A percentile compares a stretch with the other conserved stretches of the same genome.
phyloP scores from a whole-genome alignment of 2,113 vertebrate genomes.

The Gymnobelideus leadbeateri region DNA sequence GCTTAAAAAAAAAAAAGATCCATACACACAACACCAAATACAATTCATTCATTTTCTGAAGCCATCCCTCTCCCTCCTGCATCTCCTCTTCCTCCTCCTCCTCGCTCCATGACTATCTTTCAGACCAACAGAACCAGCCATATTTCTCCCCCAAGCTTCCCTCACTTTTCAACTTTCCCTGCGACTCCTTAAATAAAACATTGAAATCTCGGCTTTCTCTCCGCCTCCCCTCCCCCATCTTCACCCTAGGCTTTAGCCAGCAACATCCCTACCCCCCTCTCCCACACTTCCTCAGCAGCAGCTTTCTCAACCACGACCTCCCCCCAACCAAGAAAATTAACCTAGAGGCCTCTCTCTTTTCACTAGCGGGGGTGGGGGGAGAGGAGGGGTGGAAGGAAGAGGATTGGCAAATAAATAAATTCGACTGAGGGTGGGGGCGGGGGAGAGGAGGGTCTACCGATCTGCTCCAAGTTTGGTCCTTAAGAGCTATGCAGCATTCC shows the following conservation, averaged over 20 bases:
- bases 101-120: constrained; percentile 33
- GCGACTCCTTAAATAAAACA: background rate
- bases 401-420: background rate
- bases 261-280: background rate
- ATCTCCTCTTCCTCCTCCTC: background rate
- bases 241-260: background rate
- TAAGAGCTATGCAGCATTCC: constrained; percentile 84
- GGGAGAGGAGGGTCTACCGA: constrained; percentile 53
- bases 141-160: constrained; percentile 32
- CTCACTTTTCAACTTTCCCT: constrained; percentile 70
- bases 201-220: background rate
- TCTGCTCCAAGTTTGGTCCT: constrained; percentile 84
- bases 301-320: background rate
- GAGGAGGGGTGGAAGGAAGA: no score
- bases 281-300: background rate
- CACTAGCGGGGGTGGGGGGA: no score
- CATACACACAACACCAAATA: constrained; percentile 26
- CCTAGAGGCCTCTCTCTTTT: no score
- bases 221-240: background rate
- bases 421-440: background rate
- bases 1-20: constrained; percentile 60
- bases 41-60: background rate
- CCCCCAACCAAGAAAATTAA: background rate
- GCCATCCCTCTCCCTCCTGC: background rate
- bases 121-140: background rate